Conservation (phyloP, 2,113 vertebrate species). For the Nyctibius bracteatus region DNA sequence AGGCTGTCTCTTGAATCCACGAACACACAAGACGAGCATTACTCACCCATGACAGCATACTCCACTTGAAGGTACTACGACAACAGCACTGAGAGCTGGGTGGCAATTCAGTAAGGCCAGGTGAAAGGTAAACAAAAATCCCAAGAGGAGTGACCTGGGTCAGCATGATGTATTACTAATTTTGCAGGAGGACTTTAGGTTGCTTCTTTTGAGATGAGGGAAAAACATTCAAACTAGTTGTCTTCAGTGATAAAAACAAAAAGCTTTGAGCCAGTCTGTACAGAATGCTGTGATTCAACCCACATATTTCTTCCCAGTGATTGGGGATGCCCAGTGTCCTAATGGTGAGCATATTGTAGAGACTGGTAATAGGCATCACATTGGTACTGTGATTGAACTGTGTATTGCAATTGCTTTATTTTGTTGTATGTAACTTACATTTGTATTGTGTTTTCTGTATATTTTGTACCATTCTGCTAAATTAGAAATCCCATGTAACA, state of each 20-base stretch:
- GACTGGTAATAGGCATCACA: neutral
- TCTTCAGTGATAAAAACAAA: neutral
- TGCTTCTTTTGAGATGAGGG: neutral
- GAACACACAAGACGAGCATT: neutral
- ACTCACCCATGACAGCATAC: neutral
- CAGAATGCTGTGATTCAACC: neutral
- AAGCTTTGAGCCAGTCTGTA: neutral
- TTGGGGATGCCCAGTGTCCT: fast-evolving
- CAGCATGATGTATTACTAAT: neutral
- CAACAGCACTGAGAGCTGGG: neutral
- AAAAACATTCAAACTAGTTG: neutral
- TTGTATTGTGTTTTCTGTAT: neutral
- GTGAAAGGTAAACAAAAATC: neutral
- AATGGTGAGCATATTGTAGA: neutral
- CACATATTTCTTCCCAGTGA: neutral
- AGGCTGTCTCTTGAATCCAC: neutral
- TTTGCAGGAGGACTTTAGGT: neutral
- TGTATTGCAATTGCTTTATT: neutral
- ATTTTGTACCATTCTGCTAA: neutral
- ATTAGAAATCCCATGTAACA: neutral
- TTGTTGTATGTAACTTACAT: fast-evolving
- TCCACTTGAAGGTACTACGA: fast-evolving
- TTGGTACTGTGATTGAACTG: neutral
- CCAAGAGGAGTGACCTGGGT: neutral
- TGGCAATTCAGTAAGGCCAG: neutral